phyloP scores from a whole-genome alignment of 2,113 vertebrate species.

The Struthidea cinerea region DNA sequence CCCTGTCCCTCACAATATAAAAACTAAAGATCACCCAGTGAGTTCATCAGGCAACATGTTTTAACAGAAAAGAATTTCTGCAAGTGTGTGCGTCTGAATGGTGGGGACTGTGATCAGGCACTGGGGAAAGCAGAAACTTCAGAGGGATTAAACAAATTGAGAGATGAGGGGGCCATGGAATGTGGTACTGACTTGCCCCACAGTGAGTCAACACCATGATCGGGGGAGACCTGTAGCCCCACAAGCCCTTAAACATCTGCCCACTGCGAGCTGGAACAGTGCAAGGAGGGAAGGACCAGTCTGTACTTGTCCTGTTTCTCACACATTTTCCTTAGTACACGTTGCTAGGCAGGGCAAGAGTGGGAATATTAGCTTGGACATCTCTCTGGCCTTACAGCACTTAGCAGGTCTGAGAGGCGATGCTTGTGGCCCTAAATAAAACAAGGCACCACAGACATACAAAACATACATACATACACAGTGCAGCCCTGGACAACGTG shows the following conservation, averaged over 20 bases:
- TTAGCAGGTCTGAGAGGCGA: background rate
- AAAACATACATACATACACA: too few species aligned
- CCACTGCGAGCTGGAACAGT: background rate
- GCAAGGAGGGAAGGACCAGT: background rate
- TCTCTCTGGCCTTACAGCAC: background rate
- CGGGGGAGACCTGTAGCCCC: background rate
- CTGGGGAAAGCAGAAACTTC: background rate
- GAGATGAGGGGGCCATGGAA: background rate
- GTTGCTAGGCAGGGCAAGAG: background rate
- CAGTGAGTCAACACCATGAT: background rate
- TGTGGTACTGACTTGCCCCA: background rate
- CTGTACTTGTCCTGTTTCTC: background rate
- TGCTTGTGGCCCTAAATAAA: background rate
- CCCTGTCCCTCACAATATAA: background rate
- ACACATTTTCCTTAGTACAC: background rate
- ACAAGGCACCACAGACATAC: fast-evolving
- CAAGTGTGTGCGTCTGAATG: background rate
- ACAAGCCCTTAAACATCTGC: background rate
- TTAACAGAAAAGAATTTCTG: background rate
- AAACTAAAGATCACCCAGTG: background rate
- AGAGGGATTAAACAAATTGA: background rate
- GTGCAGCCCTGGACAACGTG: background rate
- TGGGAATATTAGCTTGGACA: background rate
- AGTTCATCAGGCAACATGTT: background rate
- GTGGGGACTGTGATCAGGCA: background rate